These are phyloP conservation scores for Apeira syringaria DNA, from an alignment of 2,888 invertebrate genomes.

Conservation along the genomic window DNA sequence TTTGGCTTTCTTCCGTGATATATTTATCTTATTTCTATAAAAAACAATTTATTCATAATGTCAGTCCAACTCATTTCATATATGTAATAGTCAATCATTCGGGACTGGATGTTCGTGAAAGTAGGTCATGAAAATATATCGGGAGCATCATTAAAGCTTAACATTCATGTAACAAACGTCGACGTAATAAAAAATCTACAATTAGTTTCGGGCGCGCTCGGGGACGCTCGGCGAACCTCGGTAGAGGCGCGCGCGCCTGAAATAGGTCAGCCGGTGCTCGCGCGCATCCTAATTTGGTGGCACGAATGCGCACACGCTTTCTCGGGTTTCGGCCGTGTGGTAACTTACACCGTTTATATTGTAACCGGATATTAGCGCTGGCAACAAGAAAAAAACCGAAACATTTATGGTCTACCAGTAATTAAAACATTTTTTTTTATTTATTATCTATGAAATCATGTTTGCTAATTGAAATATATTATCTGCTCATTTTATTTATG, in stretches of 20 bases:
- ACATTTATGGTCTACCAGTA: no score
- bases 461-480: no score
- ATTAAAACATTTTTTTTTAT: no score
- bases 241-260: slow-evolving; percentile 64
- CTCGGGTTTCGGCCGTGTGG: slow-evolving; percentile 54
- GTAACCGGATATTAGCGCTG: slow-evolving; percentile 20
- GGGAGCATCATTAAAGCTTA: slow-evolving; percentile 32
- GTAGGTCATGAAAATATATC: slow-evolving; percentile 35
- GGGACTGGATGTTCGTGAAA: slow-evolving; percentile 18
- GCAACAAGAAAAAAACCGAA: no score
- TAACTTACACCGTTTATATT: slow-evolving; percentile 35
- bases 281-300: slow-evolving; percentile 85
- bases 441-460: no score
- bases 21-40: slow-evolving; percentile 1
- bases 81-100: background rate
- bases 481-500: no score
- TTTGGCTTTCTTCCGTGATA: slow-evolving; percentile 26
- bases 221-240: slow-evolving; percentile 49
- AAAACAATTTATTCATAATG: background rate
- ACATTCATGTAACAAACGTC: slow-evolving; percentile 45
- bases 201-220: slow-evolving; percentile 66
- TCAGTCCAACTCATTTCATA: background rate
- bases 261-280: slow-evolving; percentile 66
- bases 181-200: slow-evolving; percentile 60
- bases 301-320: slow-evolving; percentile 60